Percentiles rank a stretch among this genome's conserved stretches.
Conservation (phyloP, 2,113 vertebrate species). For the Cyphomyrus discorhynchus region DNA sequence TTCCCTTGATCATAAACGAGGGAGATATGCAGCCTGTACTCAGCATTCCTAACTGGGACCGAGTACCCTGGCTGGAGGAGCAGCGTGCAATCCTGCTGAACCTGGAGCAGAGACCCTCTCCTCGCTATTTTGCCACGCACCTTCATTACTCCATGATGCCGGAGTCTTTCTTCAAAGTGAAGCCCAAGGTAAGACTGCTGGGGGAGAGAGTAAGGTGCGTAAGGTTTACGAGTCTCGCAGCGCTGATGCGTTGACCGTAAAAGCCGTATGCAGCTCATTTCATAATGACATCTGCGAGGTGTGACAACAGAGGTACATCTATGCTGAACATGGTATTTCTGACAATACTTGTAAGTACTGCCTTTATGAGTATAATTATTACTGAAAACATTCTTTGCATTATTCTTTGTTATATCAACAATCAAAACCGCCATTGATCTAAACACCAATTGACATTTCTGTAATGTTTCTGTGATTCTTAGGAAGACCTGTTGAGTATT, state of each 20-base stretch:
- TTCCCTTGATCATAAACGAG: conserved; percentile 52
- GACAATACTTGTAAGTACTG: neutral
- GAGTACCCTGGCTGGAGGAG: conserved; percentile 63
- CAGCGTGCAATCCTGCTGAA: conserved; percentile 23
- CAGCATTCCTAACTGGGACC: conserved; percentile 55
- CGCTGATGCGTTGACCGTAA: neutral
- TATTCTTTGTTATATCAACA: neutral
- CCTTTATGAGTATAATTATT: neutral
- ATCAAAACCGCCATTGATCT: neutral
- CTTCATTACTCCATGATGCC: conserved; percentile 55
- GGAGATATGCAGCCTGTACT: conserved; percentile 53
- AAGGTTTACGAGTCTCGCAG: too few relatives aligned
- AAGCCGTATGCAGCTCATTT: neutral
- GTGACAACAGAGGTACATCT: neutral
- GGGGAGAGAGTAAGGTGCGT: neutral
- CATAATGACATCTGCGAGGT: neutral
- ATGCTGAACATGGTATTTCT: neutral
- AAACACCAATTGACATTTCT: neutral
- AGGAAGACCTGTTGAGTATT: neutral
- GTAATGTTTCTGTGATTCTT: neutral
- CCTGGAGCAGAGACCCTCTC: conserved; percentile 53
- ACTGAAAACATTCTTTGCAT: neutral
- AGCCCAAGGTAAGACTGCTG: conserved; percentile 54
- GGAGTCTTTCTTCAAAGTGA: conserved; percentile 48
- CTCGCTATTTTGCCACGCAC: conserved; percentile 54